Percentiles rank a stretch among this genome's conserved stretches.
Conservation (phyloP, 2,888 invertebrate species). For the Leucophenga montana region DNA sequence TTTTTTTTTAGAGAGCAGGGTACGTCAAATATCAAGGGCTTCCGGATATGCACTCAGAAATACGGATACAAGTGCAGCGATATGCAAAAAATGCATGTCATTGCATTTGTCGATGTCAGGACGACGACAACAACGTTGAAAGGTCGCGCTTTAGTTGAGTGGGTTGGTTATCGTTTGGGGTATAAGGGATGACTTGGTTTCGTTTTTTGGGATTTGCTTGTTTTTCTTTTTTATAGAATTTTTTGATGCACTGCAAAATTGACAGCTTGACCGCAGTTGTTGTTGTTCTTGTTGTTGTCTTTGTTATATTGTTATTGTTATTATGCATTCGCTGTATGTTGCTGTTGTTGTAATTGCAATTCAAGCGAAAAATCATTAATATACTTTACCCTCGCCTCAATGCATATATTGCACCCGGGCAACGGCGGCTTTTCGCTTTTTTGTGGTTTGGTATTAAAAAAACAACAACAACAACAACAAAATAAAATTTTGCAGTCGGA, state of each 20-base stretch:
- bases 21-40: slow-evolving; percentile 49
- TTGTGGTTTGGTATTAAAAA: slow-evolving; percentile 7
- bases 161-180: slow-evolving; percentile 9
- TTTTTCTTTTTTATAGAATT: slow-evolving; percentile 45
- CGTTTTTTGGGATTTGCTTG: slow-evolving; percentile 41
- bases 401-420: slow-evolving; percentile 27
- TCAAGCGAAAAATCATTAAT: slow-evolving; percentile 71
- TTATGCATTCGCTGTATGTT: slow-evolving; percentile 44
- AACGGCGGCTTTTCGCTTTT: slow-evolving; percentile 30
- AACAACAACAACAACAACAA: too few species aligned
- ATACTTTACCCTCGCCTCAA: slow-evolving; percentile 54
- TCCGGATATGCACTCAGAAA: slow-evolving; percentile 31
- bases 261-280: slow-evolving; percentile 68
- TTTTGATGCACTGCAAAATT: slow-evolving; percentile 54
- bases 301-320: slow-evolving; percentile 61
- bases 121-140: slow-evolving; percentile 30
- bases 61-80: slow-evolving; percentile 54
- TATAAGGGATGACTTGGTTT: background rate
- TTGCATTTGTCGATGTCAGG: slow-evolving; percentile 56
- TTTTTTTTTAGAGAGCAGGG: background rate
- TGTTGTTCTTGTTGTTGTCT: too few species aligned
- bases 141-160: slow-evolving; percentile 23
- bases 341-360: slow-evolving; percentile 64
- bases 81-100: slow-evolving; percentile 66
- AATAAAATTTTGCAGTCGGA: too few species aligned